A percentile compares a stretch with the other conserved stretches of the same genome.
Evolutionary conservation across 2,888 invertebrate genomes (phyloP).

Genomic region (Drosophila histrio): DNA sequence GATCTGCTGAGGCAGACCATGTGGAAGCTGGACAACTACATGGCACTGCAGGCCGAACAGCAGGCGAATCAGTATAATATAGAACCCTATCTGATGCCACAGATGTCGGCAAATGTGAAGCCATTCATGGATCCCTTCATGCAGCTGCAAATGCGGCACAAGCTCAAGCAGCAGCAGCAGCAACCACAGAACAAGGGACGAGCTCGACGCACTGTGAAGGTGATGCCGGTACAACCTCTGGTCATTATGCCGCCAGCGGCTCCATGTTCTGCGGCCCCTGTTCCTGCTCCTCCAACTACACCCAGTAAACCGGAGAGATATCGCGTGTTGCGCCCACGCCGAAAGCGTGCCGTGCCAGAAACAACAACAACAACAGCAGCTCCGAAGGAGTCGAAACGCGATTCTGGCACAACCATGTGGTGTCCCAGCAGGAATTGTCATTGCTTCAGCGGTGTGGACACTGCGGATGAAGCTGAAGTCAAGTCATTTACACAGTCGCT

Average conservation of each 20-base stretch:
- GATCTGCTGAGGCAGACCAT: conserved; percentile 48
- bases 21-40: conserved; percentile 34
- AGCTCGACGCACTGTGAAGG: conserved; percentile 14
- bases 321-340: not conserved
- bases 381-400: conserved; percentile 21
- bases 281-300: not conserved
- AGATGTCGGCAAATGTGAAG: not conserved
- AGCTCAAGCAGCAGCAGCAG: not conserved
- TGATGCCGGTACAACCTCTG: conserved; percentile 43
- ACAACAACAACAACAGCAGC: not conserved
- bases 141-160: not conserved
- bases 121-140: not conserved
- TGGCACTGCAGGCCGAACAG: conserved; percentile 16
- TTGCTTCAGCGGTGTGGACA: not conserved
- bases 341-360: not conserved
- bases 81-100: conserved; percentile 4
- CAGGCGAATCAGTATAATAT: not conserved
- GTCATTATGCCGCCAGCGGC: conserved; percentile 28
- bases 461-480: not conserved
- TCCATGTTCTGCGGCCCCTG: not conserved
- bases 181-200: conserved; percentile 1
- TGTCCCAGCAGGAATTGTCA: conserved; percentile 46
- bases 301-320: not conserved
- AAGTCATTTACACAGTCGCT: not conserved
- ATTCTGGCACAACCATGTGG: conserved; percentile 67